phyloP scores from a whole-genome alignment of 2,888 invertebrate species.

The Andrena hattorfiana region DNA sequence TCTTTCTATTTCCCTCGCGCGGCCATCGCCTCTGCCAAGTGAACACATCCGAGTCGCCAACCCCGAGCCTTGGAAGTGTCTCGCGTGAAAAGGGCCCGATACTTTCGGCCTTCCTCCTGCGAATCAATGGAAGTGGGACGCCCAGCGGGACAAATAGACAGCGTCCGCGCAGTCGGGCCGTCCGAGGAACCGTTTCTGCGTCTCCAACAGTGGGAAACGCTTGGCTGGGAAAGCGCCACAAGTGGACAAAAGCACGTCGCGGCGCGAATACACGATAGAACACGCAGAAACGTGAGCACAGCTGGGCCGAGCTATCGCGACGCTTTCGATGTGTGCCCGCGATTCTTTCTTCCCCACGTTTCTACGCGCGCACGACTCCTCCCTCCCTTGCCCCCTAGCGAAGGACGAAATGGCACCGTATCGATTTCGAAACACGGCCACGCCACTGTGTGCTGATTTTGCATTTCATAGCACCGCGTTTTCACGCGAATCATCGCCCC shows the following conservation, averaged over 20 bases:
- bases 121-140: background rate
- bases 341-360: conserved; percentile 20
- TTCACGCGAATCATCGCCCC: conserved; percentile 60
- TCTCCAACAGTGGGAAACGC: conserved; percentile 3
- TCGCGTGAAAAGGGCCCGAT: too few species aligned
- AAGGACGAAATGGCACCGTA: conserved; percentile 22
- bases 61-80: too few species aligned
- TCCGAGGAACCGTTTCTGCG: conserved; percentile 22
- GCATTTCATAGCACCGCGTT: conserved; percentile 67
- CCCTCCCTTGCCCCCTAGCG: background rate
- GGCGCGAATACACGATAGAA: conserved; percentile 13
- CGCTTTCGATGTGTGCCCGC: conserved; percentile 57
- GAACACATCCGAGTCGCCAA: too few species aligned
- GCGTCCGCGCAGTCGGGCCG: background rate
- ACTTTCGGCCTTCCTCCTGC: background rate
- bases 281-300: conserved; percentile 19
- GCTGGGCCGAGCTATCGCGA: conserved; percentile 49
- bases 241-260: conserved; percentile 20
- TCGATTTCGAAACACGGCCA: conserved; percentile 42
- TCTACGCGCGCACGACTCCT: background rate
- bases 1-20: too few species aligned
- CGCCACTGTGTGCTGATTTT: conserved; percentile 61
- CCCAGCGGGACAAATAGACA: background rate
- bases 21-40: too few species aligned
- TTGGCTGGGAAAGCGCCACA: background rate